Percentiles rank a stretch among this genome's conserved stretches.
These are phyloP conservation scores for Drosophila paulistorum DNA, from an alignment of 1,140 invertebrate species.

Conservation along the genomic window DNA sequence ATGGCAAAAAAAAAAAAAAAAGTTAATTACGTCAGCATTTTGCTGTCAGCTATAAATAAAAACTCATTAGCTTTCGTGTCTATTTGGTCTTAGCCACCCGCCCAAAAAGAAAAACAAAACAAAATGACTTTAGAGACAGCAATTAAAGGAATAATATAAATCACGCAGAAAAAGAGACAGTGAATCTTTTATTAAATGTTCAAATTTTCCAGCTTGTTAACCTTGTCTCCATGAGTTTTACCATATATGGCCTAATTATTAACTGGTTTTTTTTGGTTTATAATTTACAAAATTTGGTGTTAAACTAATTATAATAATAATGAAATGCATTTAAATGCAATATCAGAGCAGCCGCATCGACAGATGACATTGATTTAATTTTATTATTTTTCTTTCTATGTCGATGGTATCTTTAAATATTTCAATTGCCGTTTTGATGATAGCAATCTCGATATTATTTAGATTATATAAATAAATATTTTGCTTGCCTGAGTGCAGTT, in stretches of 20 bases:
- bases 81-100: slow-evolving; percentile 6
- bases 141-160: slow-evolving; percentile 21
- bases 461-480: not conserved
- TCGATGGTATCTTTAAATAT: not conserved
- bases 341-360: not conserved
- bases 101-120: not conserved
- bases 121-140: slow-evolving; percentile 20
- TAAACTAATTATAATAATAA: slow-evolving; percentile 19
- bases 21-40: slow-evolving; percentile 21
- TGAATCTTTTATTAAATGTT: not conserved
- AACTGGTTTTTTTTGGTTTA: slow-evolving; percentile 5
- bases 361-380: not conserved
- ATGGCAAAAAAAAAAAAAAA: slow-evolving; percentile 34
- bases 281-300: slow-evolving; percentile 1
- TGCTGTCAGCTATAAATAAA: slow-evolving; percentile 66
- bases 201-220: not conserved
- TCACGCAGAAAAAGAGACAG: not conserved
- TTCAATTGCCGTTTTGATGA: not conserved
- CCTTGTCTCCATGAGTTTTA: not conserved
- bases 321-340: slow-evolving; percentile 4
- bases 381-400: no score
- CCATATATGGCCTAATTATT: slow-evolving; percentile 7
- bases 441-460: not conserved
- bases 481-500: not conserved
- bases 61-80: slow-evolving; percentile 50